Conservation (phyloP, 2,113 vertebrate genomes). For the Tragelaphus buxtoni region DNA sequence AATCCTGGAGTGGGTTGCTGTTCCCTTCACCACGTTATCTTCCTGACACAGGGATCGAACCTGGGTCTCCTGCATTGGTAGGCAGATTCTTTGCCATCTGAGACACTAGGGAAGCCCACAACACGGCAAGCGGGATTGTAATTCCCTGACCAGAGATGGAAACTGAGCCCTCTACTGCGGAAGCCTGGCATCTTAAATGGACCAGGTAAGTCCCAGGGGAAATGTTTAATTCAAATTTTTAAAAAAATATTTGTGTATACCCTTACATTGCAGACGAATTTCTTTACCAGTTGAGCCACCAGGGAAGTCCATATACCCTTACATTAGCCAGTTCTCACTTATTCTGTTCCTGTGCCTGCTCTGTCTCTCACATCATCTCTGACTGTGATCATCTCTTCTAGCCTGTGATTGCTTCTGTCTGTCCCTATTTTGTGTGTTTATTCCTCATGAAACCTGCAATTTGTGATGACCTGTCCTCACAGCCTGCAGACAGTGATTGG, state of each 20-base stretch:
- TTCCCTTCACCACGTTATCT: not conserved
- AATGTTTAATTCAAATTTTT: not conserved
- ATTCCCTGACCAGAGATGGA: not conserved
- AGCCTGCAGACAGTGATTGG: not conserved
- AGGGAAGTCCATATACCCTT: not conserved
- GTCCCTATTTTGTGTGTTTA: not conserved
- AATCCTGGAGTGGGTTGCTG: not conserved
- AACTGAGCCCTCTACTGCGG: accelerated
- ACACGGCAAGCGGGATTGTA: not conserved
- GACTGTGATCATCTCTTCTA: not conserved
- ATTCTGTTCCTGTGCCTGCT: not conserved
- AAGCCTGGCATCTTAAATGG: not conserved
- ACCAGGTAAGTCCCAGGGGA: not conserved
- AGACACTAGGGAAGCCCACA: not conserved
- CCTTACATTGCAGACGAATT: not conserved
- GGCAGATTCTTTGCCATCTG: not conserved
- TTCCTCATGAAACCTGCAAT: not conserved
- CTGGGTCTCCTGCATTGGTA: not conserved
- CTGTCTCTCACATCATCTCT: not conserved
- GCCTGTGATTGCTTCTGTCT: not conserved
- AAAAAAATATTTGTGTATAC: not conserved
- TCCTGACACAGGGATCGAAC: accelerated
- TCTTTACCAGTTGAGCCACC: not conserved
- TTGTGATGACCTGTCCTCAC: not conserved
- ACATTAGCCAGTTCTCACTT: not conserved